These are phyloP conservation scores for Erebia ligea DNA, from an alignment of 2,888 invertebrate species.

Conservation along the genomic window DNA sequence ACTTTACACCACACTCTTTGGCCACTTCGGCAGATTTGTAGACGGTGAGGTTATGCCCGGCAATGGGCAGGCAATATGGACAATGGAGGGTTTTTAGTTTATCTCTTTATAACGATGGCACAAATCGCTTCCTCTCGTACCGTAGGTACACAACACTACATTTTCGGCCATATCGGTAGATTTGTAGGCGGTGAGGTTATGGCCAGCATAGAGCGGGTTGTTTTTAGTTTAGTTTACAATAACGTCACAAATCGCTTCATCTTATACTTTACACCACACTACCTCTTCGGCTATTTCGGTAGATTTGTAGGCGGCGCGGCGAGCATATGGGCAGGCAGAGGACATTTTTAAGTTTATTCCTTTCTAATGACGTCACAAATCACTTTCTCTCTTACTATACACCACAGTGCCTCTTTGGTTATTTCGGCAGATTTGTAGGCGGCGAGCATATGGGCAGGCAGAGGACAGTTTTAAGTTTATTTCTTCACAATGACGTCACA, in stretches of 20 bases:
- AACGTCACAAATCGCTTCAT: slow-evolving; percentile 34
- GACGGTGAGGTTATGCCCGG: slow-evolving; percentile 58
- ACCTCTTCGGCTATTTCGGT: slow-evolving; percentile 51
- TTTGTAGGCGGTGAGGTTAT: too few relatives aligned
- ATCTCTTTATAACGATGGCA: neutral
- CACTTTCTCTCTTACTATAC: slow-evolving; percentile 39
- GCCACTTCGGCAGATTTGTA: slow-evolving; percentile 67
- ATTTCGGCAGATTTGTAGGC: slow-evolving; percentile 68
- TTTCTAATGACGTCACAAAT: neutral
- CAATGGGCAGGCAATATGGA: slow-evolving; percentile 8
- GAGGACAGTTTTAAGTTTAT: neutral
- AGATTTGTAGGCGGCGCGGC: slow-evolving; percentile 66
- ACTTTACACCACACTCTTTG: slow-evolving; percentile 40
- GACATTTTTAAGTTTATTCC: neutral
- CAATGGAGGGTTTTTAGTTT: slow-evolving; percentile 10
- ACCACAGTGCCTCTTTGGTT: slow-evolving; percentile 43
- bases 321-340: slow-evolving; percentile 46
- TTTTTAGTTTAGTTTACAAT: too few relatives aligned
- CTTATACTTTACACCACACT: slow-evolving; percentile 33
- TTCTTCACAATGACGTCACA: neutral
- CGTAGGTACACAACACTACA: too few relatives aligned
- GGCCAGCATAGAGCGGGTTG: too few relatives aligned
- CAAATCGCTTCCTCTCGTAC: too few relatives aligned
- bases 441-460: slow-evolving; percentile 40
- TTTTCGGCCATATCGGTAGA: too few relatives aligned